These are phyloP conservation scores for Episyrphus balteatus DNA, from an alignment of 1,140 invertebrate species.

Conservation along the genomic window DNA sequence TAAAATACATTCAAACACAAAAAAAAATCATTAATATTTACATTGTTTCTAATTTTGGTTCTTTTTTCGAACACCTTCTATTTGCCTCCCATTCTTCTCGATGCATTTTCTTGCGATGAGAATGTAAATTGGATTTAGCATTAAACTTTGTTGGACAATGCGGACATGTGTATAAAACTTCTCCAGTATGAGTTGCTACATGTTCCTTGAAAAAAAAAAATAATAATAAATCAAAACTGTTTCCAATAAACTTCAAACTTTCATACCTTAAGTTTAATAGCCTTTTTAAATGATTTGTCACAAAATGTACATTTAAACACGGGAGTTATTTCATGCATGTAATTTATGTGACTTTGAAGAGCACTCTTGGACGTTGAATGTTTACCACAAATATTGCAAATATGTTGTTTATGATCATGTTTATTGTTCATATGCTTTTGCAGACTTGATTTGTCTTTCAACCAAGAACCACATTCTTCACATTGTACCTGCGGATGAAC, in stretches of 20 bases:
- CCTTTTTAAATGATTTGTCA: constrained; percentile 28
- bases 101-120: constrained; percentile 31
- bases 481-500: constrained; percentile 30
- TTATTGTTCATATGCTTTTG: constrained; percentile 28
- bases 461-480: constrained; percentile 30
- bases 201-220: constrained; percentile 18
- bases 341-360: constrained; percentile 27
- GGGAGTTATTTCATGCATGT: constrained; percentile 22
- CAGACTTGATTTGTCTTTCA: constrained; percentile 29
- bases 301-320: constrained; percentile 27
- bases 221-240: not conserved
- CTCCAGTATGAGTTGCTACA: constrained; percentile 35
- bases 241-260: too few relatives aligned
- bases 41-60: too few relatives aligned
- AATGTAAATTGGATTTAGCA: constrained; percentile 34
- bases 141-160: constrained; percentile 32
- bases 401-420: constrained; percentile 13
- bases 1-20: too few relatives aligned
- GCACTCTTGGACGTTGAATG: constrained; percentile 29
- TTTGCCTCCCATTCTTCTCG: constrained; percentile 19
- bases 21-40: too few relatives aligned
- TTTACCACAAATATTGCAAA: constrained; percentile 28
- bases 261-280: constrained; percentile 18
- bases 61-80: too few relatives aligned
- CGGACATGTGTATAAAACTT: constrained; percentile 31